These are phyloP conservation scores for Nomada goodeniana DNA, from an alignment of 2,888 invertebrate genomes.

Conservation along the genomic window DNA sequence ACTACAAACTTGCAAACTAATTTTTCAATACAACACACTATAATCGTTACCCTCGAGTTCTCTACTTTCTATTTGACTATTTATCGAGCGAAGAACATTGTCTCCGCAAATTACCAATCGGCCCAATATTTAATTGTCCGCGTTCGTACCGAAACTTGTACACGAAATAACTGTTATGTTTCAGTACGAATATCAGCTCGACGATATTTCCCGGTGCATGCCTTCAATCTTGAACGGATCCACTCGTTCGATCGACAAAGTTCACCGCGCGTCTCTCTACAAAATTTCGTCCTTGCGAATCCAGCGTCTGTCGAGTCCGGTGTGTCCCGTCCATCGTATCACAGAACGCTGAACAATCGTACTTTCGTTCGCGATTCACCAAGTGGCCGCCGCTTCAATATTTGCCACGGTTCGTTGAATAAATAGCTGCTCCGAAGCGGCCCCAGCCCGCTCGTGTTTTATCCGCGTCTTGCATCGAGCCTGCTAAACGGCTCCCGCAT, in stretches of 20 bases:
- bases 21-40: too few species aligned
- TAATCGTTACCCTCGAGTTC: too few species aligned
- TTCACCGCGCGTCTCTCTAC: not conserved
- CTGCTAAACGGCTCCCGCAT: conserved; percentile 19
- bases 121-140: too few species aligned
- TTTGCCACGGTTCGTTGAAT: conserved; percentile 5
- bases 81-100: too few species aligned
- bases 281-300: not conserved
- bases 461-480: conserved; percentile 30
- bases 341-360: not conserved
- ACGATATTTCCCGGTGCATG: not conserved
- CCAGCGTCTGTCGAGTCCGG: not conserved
- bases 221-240: not conserved
- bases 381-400: not conserved
- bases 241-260: not conserved
- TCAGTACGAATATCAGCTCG: not conserved
- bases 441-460: conserved; percentile 31
- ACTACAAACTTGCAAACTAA: too few species aligned
- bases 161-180: too few species aligned
- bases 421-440: conserved; percentile 15
- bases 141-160: too few species aligned
- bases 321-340: not conserved
- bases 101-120: too few species aligned
- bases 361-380: not conserved
- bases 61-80: too few species aligned